Base-by-base conservation (phyloP, 2,888 invertebrate genomes). In the Cosmia trapezina region DNA sequence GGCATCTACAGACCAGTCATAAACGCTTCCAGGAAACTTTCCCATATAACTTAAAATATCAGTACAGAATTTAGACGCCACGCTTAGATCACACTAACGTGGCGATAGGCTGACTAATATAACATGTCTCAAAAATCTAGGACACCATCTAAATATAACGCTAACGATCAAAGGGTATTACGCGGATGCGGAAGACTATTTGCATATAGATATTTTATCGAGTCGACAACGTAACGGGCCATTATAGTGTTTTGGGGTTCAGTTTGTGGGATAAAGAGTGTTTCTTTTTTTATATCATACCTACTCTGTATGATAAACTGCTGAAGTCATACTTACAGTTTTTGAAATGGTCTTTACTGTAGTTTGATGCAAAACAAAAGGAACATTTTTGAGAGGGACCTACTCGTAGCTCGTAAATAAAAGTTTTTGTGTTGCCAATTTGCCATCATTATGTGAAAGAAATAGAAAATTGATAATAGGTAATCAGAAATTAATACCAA, bases 151-250 rank as follows among this genome's bases (percentile, higher is more conserved):
- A 86, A 81, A 85, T 85, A 85, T 86, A 86, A 86, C 87, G 81
- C 87, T 85, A 76, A 83, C 91, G 92, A 92, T 93, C 93, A 93
- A 93, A 92, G 91, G 87, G 86, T 86, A 87, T 88, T 87, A 88
- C 88, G 88, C 86, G 90, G 88, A 91, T 88, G 90, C 92, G 93
- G 93, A 93, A 91, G 91, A 84, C 72, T 80, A 81, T 86, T 28
- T 82, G 85, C 88, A 81, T 86, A 78, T 83, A 88, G 89, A 91
- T 91, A 91, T 90, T 93, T 93, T 93, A 93, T 93, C 90, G 90
- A 88, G 87, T 90, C 89, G 88, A 90, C 91, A 88, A 87, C 88
- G 83, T 88, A 89, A 89, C 88, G 84, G 87, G 81, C 89, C 88
- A 89, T 90, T 90, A n/a, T n/a, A 89, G 88, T 69, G 82, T 81